Base-by-base conservation (phyloP, 2,113 vertebrate species). In the Ameiurus melas region DNA sequence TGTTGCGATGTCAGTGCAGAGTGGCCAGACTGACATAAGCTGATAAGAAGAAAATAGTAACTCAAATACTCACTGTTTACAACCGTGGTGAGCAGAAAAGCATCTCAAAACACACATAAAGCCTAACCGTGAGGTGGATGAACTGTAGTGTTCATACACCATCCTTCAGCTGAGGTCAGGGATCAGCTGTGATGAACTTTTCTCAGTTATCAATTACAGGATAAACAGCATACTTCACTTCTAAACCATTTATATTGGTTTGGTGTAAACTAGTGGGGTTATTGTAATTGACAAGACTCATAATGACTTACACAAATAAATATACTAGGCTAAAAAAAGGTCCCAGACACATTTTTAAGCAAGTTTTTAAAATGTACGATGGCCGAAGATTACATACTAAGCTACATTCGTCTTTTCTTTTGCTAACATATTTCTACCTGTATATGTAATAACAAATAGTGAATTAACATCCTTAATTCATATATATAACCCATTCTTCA, bases 171-270 rank as follows among this genome's bases (percentile, higher is more conserved):
- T 85, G 90, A 88, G 94, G 94, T 94, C 94, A 93, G 91, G 93
- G 92, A 94, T 94, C 92, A 92, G 88, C 62, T 84, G 78, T 94
- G 93, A 95, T 94, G 92, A 94, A 95, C 94, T 90, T 91, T 94
- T 94, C 93, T 94, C 92, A 93, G 94, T 95, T 91, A 94, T 90
- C 91, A 92, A 87, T 79, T 79, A 53, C 14, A 53, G 77, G 27
- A 30, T 53, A 19, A 79, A 79, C 91, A 88, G 88, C 87, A 90
- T 4, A 90, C 85, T 92, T 87, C 89, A 92, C 20, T 81, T 81
- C 17, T 58, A 81, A 22, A 33, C 3, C 19, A 53, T 57, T 89
- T 79, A 89, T 91, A 51, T 91, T 83, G 90, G 57, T 55, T 55
- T 90, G 17, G 86, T 91, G 91, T 92, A 92, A 75, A 85, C 53